A percentile compares a stretch with the other conserved stretches of the same genome.
phyloP scores from a whole-genome alignment of 2,797 vertebrate species.

The Notamacropus eugenii region DNA sequence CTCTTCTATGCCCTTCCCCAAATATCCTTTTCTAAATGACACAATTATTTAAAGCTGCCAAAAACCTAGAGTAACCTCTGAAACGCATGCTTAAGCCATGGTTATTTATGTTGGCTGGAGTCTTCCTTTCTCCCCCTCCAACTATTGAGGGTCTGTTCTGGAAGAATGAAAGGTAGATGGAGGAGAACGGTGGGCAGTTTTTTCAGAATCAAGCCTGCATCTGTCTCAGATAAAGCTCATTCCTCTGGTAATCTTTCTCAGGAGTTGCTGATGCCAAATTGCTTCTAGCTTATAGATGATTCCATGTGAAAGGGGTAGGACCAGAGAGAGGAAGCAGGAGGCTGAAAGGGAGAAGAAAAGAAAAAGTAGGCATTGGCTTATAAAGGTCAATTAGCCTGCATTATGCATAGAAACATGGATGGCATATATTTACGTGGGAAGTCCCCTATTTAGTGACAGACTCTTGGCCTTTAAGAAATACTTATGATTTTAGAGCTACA shows the following conservation, averaged over 20 bases:
- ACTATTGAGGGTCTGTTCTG: constrained; percentile 53
- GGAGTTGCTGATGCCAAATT: constrained; percentile 69
- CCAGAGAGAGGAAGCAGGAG: constrained; percentile 50
- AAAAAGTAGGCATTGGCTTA: constrained; percentile 52
- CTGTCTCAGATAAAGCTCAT: constrained; percentile 67
- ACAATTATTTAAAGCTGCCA: neutral
- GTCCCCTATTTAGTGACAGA: neutral
- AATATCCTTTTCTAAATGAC: neutral
- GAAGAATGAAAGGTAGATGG: constrained; percentile 54
- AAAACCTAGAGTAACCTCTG: neutral
- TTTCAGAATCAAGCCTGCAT: constrained; percentile 2
- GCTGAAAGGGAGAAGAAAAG: constrained; percentile 54
- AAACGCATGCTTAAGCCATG: neutral
- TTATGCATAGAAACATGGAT: neutral
- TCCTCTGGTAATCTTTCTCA: constrained; percentile 61
- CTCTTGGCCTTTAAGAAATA: neutral
- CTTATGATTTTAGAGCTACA: neutral
- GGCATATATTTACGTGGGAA: constrained; percentile 27
- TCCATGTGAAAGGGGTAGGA: constrained; percentile 69
- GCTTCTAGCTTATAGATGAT: constrained; percentile 61
- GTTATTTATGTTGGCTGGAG: constrained; percentile 54
- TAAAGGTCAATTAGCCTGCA: constrained; percentile 38
- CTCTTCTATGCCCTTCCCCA: neutral
- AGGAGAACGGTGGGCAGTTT: constrained; percentile 36
- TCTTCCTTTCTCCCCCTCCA: constrained; percentile 8